A percentile compares a stretch with the other conserved stretches of the same genome.
Conservation (phyloP, 2,888 invertebrate genomes). For the Tinea pellionella region DNA sequence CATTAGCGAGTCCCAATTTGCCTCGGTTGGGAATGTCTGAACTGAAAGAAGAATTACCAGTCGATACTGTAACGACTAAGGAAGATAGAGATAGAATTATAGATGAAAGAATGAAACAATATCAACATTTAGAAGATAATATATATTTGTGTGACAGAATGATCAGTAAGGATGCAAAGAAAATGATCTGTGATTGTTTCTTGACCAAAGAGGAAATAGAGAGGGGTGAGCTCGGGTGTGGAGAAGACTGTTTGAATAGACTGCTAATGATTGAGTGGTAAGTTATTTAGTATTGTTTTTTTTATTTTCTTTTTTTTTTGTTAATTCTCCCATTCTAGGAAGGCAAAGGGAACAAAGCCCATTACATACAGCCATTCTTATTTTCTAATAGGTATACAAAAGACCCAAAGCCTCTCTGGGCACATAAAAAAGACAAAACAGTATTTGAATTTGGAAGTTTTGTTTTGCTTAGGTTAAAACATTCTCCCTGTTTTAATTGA, state of each 20-base stretch:
- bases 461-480: no score
- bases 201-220: slow-evolving; percentile 89
- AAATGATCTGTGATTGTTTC: slow-evolving; percentile 96
- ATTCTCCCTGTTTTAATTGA: no score
- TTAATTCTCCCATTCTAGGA: no score
- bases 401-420: no score
- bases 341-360: no score
- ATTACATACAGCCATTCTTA: no score
- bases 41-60: slow-evolving; percentile 30
- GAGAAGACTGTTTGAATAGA: slow-evolving; percentile 95
- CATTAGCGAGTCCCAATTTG: slow-evolving; percentile 48
- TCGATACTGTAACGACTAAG: slow-evolving; percentile 34
- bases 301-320: no score
- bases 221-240: slow-evolving; percentile 88
- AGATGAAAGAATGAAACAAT: slow-evolving; percentile 75
- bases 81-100: slow-evolving; percentile 59
- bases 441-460: no score
- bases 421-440: no score
- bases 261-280: slow-evolving; percentile 99
- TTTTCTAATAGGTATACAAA: no score
- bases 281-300: no score
- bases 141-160: slow-evolving; percentile 86
- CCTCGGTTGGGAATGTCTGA: slow-evolving; percentile 36
- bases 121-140: slow-evolving; percentile 86
- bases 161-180: slow-evolving; percentile 89